These are phyloP conservation scores for Athalia cordata DNA, from an alignment of 2,888 invertebrate genomes.

Conservation along the genomic window DNA sequence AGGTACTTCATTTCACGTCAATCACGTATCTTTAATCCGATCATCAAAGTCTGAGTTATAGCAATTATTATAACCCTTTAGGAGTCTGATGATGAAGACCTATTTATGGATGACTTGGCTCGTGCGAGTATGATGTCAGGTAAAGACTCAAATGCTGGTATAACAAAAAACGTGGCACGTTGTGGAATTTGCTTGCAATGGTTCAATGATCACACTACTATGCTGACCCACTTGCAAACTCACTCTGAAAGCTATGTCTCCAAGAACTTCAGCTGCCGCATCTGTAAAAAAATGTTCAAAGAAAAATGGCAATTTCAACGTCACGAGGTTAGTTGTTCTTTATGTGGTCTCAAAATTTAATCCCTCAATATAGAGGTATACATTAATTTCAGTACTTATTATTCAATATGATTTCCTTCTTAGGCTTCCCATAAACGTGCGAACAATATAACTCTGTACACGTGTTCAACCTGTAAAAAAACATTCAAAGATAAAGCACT, in stretches of 20 bases:
- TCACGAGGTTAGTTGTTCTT: conserved; percentile 60
- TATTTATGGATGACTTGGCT: conserved; percentile 53
- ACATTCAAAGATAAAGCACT: conserved; percentile 58
- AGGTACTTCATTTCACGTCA: conserved; percentile 53
- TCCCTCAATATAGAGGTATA: background rate
- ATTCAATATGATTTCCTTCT: conserved; percentile 1
- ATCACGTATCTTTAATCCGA: too few species aligned
- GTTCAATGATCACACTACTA: conserved; percentile 66
- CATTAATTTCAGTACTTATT: background rate
- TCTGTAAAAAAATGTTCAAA: conserved; percentile 65
- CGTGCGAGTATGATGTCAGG: conserved; percentile 47
- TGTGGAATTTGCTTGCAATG: conserved; percentile 65
- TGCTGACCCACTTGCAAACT: conserved; percentile 64
- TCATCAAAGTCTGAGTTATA: background rate
- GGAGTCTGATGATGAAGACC: conserved; percentile 57
- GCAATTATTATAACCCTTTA: conserved; percentile 37
- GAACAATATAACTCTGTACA: conserved; percentile 49
- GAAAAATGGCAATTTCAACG: conserved; percentile 66
- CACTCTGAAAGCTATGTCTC: conserved; percentile 62
- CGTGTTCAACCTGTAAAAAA: conserved; percentile 62
- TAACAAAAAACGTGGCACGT: conserved; percentile 62
- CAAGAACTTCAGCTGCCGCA: conserved; percentile 61
- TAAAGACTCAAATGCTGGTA: conserved; percentile 48
- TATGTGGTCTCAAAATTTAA: too few species aligned
- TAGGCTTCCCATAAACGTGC: conserved; percentile 63